Base-by-base conservation (phyloP, 2,888 invertebrate genomes). In the Amblyjoppa fuscipennis region DNA sequence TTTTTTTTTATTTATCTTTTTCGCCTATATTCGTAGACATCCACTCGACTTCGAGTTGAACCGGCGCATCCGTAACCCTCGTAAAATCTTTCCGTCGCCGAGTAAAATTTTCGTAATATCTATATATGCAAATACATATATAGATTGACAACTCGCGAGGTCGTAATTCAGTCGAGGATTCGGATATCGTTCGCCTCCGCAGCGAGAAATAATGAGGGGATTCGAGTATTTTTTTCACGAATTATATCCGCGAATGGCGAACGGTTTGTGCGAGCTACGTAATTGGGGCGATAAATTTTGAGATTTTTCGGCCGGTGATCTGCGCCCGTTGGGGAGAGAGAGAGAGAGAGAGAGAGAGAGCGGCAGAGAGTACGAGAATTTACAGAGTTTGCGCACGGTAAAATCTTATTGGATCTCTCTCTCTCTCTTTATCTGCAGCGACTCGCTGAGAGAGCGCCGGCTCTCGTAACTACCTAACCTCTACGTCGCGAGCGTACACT, bases 241-340 rank as follows among this genome's bases (percentile, higher is more conserved):
- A 74, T 53, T 38, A 25, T 51, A 74, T 73, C 31, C 28, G 13
- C 59, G 45, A 70, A 74, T 74, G 59, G 59, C 66, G 56, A 81
- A 49, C 68, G 69, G 75, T 56, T 70, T 25, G 45, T 34, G 53
- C 49, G 34, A 68, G 56, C 66, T 71, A 49, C 80, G 84, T 81
- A 84, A 84, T 84, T 84, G 84, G 77, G 38, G 66, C 78, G 74
- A 81, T 81, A 85, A 81, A 85, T 81, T 81, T 78, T 9, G 53
- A 81, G 74, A 77, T 81, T 81, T 75, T 74, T 80, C 64, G 75
- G 66, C 25, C 53, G 69, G 41, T 53, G 70, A 78, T 74, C 61
- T 53, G 70, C 64, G 70, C 38, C 41, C 56, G 2, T 49, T 25
- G 7, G 20, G 2, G 53, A 53, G 7, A 76, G 69, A 71, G 56